Percentiles rank a stretch among this genome's conserved stretches.
Conservation (phyloP, 2,113 vertebrate species). For the Bucco capensis region DNA sequence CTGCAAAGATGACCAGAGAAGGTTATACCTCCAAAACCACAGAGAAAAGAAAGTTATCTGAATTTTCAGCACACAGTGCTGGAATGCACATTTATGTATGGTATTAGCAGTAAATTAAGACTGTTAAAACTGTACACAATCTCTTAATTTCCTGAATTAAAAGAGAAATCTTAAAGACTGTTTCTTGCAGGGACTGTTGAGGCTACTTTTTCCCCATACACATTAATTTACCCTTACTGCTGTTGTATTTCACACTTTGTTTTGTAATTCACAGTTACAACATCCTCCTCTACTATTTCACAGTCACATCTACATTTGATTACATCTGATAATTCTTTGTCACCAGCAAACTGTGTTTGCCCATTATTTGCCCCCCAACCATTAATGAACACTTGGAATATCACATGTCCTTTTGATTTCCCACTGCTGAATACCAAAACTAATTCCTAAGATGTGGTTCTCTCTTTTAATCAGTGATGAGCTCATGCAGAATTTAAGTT, state of each 20-base stretch:
- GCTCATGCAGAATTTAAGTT: background rate
- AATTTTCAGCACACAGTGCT: background rate
- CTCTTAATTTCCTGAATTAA: background rate
- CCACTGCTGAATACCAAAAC: background rate
- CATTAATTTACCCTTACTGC: background rate
- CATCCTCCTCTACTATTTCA: background rate
- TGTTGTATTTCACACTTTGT: background rate
- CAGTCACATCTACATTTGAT: background rate
- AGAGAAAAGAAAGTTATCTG: background rate
- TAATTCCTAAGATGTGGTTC: background rate
- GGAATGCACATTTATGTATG: background rate
- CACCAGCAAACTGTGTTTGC: background rate
- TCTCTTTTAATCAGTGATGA: background rate
- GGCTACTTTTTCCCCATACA: background rate
- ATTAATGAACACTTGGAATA: background rate
- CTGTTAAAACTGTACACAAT: background rate
- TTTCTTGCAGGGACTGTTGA: background rate
- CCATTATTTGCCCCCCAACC: background rate
- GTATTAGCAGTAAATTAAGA: background rate
- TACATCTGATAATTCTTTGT: background rate
- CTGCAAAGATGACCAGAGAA: background rate
- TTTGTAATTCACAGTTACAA: background rate
- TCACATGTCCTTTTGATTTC: background rate
- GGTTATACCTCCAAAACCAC: background rate
- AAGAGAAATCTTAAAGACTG: background rate